Conservation (phyloP, 2,113 vertebrate genomes). For the Phaethornis superciliosus region DNA sequence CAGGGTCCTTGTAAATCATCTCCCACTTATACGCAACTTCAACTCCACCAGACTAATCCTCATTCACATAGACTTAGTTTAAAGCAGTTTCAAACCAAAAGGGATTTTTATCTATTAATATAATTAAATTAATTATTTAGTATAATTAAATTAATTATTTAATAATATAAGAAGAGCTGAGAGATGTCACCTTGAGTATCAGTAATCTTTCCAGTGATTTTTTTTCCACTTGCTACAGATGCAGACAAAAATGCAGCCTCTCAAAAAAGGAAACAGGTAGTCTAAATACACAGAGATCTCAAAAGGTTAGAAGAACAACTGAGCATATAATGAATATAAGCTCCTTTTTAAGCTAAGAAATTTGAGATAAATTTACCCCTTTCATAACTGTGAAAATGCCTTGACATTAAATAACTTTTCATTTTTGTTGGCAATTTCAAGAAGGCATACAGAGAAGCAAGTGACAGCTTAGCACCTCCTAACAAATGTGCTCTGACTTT, state of each 20-base stretch:
- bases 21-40: not conserved
- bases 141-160: no score
- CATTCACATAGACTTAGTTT: not conserved
- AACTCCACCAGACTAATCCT: not conserved
- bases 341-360: not conserved
- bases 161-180: not conserved
- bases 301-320: not conserved
- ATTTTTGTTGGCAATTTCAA: not conserved
- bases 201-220: not conserved
- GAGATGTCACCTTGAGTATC: not conserved
- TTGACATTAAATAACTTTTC: not conserved
- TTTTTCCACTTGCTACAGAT: not conserved
- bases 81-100: not conserved
- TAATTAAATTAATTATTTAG: no score
- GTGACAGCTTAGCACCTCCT: not conserved
- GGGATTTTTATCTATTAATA: no score
- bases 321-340: not conserved
- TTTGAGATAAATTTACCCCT: not conserved
- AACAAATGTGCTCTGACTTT: not conserved
- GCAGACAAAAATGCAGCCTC: not conserved
- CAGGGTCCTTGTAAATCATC: not conserved
- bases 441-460: not conserved
- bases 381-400: not conserved
- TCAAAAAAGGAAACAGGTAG: not conserved
- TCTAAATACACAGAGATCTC: not conserved